Conservation (phyloP, 2,113 vertebrate genomes). For the Aviceda subcristata region DNA sequence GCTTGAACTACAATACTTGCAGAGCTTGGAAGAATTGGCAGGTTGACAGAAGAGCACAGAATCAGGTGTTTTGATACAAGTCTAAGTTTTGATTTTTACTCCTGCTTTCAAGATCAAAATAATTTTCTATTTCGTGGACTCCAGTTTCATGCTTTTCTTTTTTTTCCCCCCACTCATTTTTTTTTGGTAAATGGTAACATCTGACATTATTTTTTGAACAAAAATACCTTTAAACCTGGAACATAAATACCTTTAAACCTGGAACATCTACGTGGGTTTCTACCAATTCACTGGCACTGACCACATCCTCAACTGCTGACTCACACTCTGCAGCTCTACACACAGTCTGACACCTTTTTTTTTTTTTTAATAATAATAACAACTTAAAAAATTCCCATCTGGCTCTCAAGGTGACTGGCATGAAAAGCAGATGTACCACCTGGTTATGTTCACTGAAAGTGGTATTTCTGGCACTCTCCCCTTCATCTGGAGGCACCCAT, state of each 20-base stretch:
- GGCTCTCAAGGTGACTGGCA: background rate
- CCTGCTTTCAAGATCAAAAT: background rate
- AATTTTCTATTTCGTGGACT: background rate
- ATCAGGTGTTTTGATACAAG: background rate
- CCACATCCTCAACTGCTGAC: background rate
- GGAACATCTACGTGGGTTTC: background rate
- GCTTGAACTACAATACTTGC: background rate
- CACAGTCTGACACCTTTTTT: background rate
- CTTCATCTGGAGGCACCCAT: background rate
- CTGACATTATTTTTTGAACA: background rate
- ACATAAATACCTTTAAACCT: background rate
- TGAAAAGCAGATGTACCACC: background rate
- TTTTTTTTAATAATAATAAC: background rate
- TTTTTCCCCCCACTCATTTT: accelerated
- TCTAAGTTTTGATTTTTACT: background rate
- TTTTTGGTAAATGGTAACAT: background rate
- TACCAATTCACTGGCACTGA: background rate
- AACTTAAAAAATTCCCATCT: background rate
- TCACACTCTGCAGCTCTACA: background rate
- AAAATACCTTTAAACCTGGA: background rate
- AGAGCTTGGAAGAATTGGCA: background rate
- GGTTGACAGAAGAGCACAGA: background rate
- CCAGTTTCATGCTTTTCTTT: background rate
- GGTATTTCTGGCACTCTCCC: background rate
- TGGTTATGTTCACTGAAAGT: background rate